Conservation (phyloP, 2,888 invertebrate species). For the Neoaliturus tenellus region DNA sequence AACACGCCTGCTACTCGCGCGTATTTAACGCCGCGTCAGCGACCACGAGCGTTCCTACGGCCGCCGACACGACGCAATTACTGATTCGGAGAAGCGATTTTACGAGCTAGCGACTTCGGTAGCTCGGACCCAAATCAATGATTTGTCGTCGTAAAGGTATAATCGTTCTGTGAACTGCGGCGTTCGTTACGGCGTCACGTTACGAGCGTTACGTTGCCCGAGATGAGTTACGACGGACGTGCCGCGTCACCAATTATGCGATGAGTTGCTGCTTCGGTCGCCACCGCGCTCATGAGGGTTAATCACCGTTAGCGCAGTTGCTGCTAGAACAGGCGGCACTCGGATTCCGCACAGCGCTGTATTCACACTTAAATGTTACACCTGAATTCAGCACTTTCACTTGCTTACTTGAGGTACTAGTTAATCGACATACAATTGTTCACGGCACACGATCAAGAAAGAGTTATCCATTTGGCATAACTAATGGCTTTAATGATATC, state of each 20-base stretch:
- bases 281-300: too few species aligned
- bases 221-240: background rate
- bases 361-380: too few species aligned
- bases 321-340: too few species aligned
- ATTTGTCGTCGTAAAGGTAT: constrained; percentile 35
- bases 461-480: too few species aligned
- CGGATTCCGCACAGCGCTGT: too few species aligned
- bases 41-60: background rate
- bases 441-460: too few species aligned
- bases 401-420: too few species aligned
- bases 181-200: constrained; percentile 14
- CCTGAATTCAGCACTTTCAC: too few species aligned
- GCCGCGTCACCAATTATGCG: background rate
- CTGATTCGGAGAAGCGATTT: constrained; percentile 2
- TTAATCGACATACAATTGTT: too few species aligned
- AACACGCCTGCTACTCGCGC: too few species aligned
- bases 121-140: constrained; percentile 23
- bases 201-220: background rate
- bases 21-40: background rate
- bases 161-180: constrained; percentile 40
- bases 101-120: constrained; percentile 15
- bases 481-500: too few species aligned
- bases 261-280: constrained; percentile 5
- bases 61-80: background rate
- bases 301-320: too few species aligned